Evolutionary conservation across 2,113 vertebrate species (phyloP).

Genomic region (Cephalophus harveyi): DNA sequence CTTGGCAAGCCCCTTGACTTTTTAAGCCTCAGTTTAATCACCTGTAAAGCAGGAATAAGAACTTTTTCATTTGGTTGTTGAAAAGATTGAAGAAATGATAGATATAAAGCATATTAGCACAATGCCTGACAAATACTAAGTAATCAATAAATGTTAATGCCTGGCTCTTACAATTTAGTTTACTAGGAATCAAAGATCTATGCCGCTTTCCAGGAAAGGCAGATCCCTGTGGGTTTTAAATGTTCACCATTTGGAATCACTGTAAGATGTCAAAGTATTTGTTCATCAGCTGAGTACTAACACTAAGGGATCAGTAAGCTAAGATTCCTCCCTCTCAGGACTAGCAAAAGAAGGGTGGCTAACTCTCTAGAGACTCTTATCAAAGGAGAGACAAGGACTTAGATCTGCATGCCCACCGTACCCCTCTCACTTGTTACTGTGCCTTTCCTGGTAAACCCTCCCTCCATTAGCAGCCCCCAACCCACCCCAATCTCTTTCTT

Average conservation of each 20-base stretch:
- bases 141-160: not conserved
- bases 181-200: not conserved
- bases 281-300: not conserved
- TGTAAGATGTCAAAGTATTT: slow-evolving; percentile 46
- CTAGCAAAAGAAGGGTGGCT: not conserved
- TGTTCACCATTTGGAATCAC: not conserved
- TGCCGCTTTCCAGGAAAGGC: not conserved
- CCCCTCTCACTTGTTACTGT: not conserved
- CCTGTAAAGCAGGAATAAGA: not conserved
- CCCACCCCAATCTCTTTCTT: not conserved
- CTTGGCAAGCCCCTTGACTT: not conserved
- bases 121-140: not conserved
- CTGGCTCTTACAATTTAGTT: not conserved
- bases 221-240: not conserved
- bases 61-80: not conserved
- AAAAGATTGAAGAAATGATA: not conserved
- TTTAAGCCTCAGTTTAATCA: not conserved
- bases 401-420: not conserved
- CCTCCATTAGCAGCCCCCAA: not conserved
- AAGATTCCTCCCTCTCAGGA: not conserved
- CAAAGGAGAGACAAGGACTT: not conserved
- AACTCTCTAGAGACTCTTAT: not conserved
- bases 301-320: not conserved
- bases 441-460: not conserved
- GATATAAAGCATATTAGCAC: not conserved